Percentiles rank a stretch among this genome's conserved stretches.
phyloP scores from a whole-genome alignment of 2,113 vertebrate genomes.

The Alosa alosa region DNA sequence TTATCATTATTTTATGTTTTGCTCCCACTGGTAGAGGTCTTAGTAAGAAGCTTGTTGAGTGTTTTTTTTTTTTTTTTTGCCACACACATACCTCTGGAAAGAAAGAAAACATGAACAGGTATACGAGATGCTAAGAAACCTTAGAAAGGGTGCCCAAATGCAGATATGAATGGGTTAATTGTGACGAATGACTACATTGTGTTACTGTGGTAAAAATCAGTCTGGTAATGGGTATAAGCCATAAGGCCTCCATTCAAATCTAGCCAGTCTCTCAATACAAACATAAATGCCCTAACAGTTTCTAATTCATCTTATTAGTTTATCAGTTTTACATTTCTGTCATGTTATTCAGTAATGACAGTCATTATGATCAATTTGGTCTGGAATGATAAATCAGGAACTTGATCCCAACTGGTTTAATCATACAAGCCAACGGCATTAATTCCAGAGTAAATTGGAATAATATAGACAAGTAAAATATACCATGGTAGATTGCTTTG shows the following conservation, averaged over 20 bases:
- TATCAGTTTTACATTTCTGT: neutral
- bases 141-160: slow-evolving; percentile 24
- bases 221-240: neutral
- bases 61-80: slow-evolving; percentile 41
- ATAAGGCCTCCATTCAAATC: neutral
- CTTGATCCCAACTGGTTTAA: slow-evolving; percentile 53
- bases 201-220: neutral
- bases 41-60: slow-evolving; percentile 49
- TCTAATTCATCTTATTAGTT: slow-evolving; percentile 8
- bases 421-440: slow-evolving; percentile 71
- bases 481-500: slow-evolving; percentile 58
- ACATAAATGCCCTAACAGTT: neutral
- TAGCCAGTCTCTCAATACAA: neutral
- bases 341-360: neutral
- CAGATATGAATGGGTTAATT: slow-evolving; percentile 31
- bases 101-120: slow-evolving; percentile 44
- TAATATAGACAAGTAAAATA: slow-evolving; percentile 54
- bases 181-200: neutral
- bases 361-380: slow-evolving; percentile 18
- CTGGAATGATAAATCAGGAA: slow-evolving; percentile 22
- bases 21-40: slow-evolving; percentile 32
- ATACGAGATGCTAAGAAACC: slow-evolving; percentile 30
- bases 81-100: slow-evolving; percentile 63
- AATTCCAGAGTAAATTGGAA: slow-evolving; percentile 50
- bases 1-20: slow-evolving; percentile 48